Evolutionary conservation across 2,113 vertebrate genomes (phyloP), one percentile per base, ranked within the genome.

Genomic region (Atractosteus spatula): DNA sequence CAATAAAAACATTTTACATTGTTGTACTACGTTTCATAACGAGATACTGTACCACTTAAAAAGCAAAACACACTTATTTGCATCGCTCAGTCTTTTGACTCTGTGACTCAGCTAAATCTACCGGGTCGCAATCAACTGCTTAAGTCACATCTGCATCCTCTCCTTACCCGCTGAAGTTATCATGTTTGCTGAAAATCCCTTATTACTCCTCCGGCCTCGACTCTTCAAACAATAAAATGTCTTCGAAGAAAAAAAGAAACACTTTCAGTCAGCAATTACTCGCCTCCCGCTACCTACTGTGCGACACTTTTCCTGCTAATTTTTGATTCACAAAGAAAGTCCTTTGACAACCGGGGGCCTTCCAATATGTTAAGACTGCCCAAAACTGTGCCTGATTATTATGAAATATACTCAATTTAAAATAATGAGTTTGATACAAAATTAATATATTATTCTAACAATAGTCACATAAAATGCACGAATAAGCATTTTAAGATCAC

Each of bases 41-140:
- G 16, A 13, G 13, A 3, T 43, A 29, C 29, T 29, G 43, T 16
- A 6, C 12, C 61, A 12, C 8, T 7, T 45, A 61, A 4, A 41
- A 6, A 64, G 3, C 3, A 42, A 47, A 44, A 10, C 66, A 10
- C 8, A 13, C 5, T 41, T 54, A 2, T n/a, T 0, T 4, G 1
- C 42, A 13, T 5, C 55, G 56, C 69, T 7, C 11, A 41, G 17
- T 12, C 10, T 8, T 55, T 42, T 59, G 42, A 42, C 51, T 44
- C 71, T 56, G 91, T 92, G 91, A 93, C 91, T 93, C 91, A 93
- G 91, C 91, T 92, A 89, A 90, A 85, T 89, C 86, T 90, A 86
- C 84, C 80, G 74, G 57, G 55, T 75, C 66, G 71, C 76, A 79
- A 78, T 55, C 29, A 14, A 3, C 62, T 42, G 78, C 54, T 10